Conservation (phyloP, 1,140 invertebrate genomes). For the Aphelenchoides besseyi region DNA sequence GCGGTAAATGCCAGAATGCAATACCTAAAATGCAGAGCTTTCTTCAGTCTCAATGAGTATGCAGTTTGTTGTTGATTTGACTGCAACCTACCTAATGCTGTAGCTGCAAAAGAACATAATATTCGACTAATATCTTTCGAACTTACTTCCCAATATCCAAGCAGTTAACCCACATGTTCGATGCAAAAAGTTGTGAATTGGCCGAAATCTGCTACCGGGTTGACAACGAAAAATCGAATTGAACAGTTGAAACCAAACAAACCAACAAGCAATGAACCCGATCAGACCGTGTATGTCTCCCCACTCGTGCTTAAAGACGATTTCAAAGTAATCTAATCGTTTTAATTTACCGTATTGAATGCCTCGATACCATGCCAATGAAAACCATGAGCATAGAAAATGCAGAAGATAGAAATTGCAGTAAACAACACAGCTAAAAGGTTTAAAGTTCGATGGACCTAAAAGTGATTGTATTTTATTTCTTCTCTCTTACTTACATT, state of each 20-base stretch:
- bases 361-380: not conserved
- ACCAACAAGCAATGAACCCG: slow-evolving; percentile 3
- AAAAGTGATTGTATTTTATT: not conserved
- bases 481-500: not conserved
- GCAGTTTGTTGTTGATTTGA: too few species aligned
- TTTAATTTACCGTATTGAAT: not conserved
- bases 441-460: slow-evolving; percentile 2
- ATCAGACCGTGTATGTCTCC: not conserved
- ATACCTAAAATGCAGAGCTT: too few species aligned
- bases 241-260: slow-evolving; percentile 5
- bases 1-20: not conserved
- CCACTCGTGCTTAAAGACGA: not conserved
- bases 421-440: not conserved
- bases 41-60: too few species aligned
- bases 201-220: not conserved
- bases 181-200: not conserved
- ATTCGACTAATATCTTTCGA: not conserved
- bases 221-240: slow-evolving; percentile 4
- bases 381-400: slow-evolving; percentile 8
- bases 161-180: not conserved
- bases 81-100: not conserved
- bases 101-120: not conserved
- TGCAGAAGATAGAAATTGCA: not conserved
- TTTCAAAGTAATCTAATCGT: not conserved
- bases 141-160: slow-evolving; percentile 11